Percentiles rank a stretch among this genome's conserved stretches.
Evolutionary conservation across 2,797 vertebrate species (phyloP).

Genomic region (Oreonectes daqikongensis): DNA sequence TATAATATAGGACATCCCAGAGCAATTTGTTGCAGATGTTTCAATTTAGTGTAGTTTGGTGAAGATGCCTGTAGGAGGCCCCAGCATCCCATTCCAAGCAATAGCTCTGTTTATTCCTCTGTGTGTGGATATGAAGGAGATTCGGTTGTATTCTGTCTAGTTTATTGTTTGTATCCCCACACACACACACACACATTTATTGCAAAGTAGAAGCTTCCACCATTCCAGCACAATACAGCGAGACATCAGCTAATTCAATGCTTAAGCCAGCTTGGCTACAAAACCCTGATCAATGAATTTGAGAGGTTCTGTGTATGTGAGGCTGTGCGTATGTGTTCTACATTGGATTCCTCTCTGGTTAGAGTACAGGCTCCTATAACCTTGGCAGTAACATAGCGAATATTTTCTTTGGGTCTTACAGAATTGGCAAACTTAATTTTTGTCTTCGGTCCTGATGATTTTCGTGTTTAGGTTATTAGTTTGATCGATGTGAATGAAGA

Average conservation of each 20-base stretch:
- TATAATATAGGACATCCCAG: background rate
- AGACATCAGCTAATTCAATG: slow-evolving; percentile 9
- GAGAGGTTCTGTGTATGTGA: background rate
- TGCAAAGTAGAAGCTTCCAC: slow-evolving; percentile 2
- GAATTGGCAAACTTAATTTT: slow-evolving; percentile 16
- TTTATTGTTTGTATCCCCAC: background rate
- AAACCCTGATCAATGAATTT: slow-evolving; percentile 33
- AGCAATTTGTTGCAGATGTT: background rate
- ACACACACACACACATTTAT: slow-evolving; percentile 10
- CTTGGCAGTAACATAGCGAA: slow-evolving; percentile 64
- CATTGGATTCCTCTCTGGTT: too few relatives aligned
- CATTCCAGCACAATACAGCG: slow-evolving; percentile 37
- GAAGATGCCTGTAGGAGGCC: background rate
- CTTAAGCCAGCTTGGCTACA: slow-evolving; percentile 14
- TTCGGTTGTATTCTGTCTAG: background rate
- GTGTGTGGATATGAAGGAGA: background rate
- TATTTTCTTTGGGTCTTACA: slow-evolving; percentile 19
- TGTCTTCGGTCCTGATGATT: slow-evolving; percentile 30
- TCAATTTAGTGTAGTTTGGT: background rate
- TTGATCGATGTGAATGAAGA: slow-evolving; percentile 25
- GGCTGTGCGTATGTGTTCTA: background rate
- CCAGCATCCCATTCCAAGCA: background rate
- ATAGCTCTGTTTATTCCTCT: background rate
- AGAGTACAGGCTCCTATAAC: too few relatives aligned
- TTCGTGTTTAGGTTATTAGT: slow-evolving; percentile 17